Percentiles rank a stretch among this genome's conserved stretches.
Evolutionary conservation across 2,113 vertebrate genomes (phyloP).

Genomic region (Glareola pratincola): DNA sequence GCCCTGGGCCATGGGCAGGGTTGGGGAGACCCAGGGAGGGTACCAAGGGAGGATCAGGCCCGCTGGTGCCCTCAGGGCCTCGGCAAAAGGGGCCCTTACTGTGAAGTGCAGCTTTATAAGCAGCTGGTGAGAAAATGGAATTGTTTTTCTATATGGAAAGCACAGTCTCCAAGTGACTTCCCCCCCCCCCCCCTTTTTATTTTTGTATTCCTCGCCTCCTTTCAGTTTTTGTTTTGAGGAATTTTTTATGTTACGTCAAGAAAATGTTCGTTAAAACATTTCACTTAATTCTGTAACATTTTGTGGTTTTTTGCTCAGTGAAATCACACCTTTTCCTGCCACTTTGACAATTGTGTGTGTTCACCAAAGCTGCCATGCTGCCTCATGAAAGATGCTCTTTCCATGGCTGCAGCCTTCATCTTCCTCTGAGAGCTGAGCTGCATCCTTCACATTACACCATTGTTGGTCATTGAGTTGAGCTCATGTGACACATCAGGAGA

Average conservation of each 20-base stretch:
- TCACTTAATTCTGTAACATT: neutral
- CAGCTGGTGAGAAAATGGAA: neutral
- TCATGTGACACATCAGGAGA: neutral
- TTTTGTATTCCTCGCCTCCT: neutral
- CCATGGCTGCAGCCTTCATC: neutral
- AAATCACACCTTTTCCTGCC: neutral
- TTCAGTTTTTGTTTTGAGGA: neutral
- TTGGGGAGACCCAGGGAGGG: neutral
- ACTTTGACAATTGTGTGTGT: neutral
- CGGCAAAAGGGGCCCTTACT: neutral
- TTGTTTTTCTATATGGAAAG: neutral
- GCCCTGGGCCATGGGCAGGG: neutral
- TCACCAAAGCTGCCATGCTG: neutral
- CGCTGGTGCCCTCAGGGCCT: neutral
- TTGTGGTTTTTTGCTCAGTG: neutral
- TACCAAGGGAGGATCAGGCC: neutral
- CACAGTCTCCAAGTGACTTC: no score
- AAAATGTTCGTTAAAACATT: neutral
- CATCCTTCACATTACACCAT: neutral
- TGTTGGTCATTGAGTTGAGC: neutral
- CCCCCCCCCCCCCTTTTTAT: neutral
- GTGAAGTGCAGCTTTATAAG: neutral
- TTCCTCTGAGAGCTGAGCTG: neutral
- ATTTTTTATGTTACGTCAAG: neutral
- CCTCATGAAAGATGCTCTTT: neutral